Evolutionary conservation across 2,113 vertebrate species (phyloP), one percentile per base, ranked within the genome.

Genomic region (Monopterus albus): DNA sequence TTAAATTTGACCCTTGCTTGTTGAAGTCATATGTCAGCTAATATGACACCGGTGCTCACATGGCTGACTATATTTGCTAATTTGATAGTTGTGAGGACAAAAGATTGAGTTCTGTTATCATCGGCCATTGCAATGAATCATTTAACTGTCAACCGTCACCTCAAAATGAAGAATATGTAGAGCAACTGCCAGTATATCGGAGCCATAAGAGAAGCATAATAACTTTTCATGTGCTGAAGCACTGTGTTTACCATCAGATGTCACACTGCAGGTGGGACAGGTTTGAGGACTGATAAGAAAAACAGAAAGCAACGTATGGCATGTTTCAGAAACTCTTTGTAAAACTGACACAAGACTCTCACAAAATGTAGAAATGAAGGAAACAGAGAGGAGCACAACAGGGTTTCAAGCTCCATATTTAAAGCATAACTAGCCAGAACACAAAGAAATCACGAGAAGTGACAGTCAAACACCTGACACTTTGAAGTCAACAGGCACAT

Each of bases 401-500:
- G 25, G 36, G 21, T 53, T 59, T 75, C 40, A 51, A 45, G 25
- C 36, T 53, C 42, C 7, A 4, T 25, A 6, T 60, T 55, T 43
- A 28, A 65, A 61, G 64, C 6, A 7, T 13, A 20, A 13, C 57
- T 17, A 7, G 20, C n/a, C 26, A 40, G 49, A 29, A 70, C 70
- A 78, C 11, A 13, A 23, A 61, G 17, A 80, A 75, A 57, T 43
- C 6, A 26, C 39, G 57, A 47, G 40, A 65, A 59, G 62, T 12
- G 20, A 62, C 40, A 9, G 46, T 42, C 43, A 72, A 73, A 70
- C 71, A 71, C 50, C 21, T 40, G 39, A 78, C 64, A 73, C 72
- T 52, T 53, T 72, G n/a, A 86, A 61, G 55, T 43, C 47, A 52
- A 51, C 35, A 25, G 56, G 26, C 38, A 40, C 20, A 31, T 13